phyloP scores from a whole-genome alignment of 2,888 invertebrate species.

The Caenorhabditis becei region DNA sequence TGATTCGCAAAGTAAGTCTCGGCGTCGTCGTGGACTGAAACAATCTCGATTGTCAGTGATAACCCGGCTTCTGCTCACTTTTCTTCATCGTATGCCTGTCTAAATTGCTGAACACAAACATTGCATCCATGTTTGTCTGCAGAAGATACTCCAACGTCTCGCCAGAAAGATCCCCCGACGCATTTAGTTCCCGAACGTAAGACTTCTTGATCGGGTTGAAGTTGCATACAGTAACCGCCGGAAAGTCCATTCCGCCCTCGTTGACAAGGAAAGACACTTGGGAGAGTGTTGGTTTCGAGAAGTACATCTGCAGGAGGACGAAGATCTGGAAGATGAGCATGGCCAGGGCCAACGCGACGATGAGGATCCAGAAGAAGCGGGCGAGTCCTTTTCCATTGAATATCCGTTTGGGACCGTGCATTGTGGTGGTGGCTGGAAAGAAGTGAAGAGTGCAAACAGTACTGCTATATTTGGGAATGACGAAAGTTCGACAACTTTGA shows the following conservation, averaged over 20 bases:
- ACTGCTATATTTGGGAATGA: slow-evolving; percentile 19
- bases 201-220: slow-evolving; percentile 75
- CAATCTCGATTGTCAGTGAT: not conserved
- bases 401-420: slow-evolving; percentile 77
- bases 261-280: slow-evolving; percentile 75
- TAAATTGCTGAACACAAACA: slow-evolving; percentile 59
- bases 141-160: slow-evolving; percentile 67
- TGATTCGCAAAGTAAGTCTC: slow-evolving; percentile 60
- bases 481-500: slow-evolving; percentile 10
- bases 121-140: slow-evolving; percentile 66
- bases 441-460: slow-evolving; percentile 12
- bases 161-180: slow-evolving; percentile 63
- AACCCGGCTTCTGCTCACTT: slow-evolving; percentile 25
- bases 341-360: slow-evolving; percentile 44
- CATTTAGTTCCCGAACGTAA: slow-evolving; percentile 68
- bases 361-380: slow-evolving; percentile 60
- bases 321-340: slow-evolving; percentile 63
- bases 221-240: slow-evolving; percentile 77
- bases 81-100: slow-evolving; percentile 42
- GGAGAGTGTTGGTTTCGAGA: slow-evolving; percentile 63
- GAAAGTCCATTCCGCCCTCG: slow-evolving; percentile 76
- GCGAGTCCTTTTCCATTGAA: slow-evolving; percentile 64
- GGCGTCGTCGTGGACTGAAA: slow-evolving; percentile 62
- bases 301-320: slow-evolving; percentile 56
- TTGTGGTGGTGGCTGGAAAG: slow-evolving; percentile 74